Conservation (phyloP, 37 sponge, comb jelly and placozoan species). For the Hormiphora californensis region DNA sequence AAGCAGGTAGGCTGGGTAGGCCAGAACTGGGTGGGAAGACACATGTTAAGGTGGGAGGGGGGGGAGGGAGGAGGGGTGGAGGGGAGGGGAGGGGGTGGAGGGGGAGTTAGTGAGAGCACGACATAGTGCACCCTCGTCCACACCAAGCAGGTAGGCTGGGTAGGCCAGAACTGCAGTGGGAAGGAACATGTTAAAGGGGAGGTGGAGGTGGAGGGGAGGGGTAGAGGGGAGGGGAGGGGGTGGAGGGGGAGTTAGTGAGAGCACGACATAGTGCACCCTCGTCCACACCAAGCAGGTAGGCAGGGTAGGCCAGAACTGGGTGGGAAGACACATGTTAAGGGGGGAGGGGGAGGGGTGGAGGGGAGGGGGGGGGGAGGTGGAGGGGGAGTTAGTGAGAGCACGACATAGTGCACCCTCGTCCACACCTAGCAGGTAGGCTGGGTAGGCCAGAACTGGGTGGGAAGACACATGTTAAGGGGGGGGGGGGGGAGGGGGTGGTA, state of each 20-base stretch:
- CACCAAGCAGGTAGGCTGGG: conserved; percentile 83
- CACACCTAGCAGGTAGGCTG: conserved; percentile 82
- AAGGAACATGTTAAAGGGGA: no score
- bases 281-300: conserved; percentile 80
- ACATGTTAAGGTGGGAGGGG: background rate
- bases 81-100: background rate
- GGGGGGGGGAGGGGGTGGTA: no score
- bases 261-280: conserved; percentile 58
- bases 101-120: background rate
- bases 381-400: conserved; percentile 47
- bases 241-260: conserved; percentile 50
- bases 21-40: background rate
- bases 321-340: no score
- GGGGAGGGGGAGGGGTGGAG: no score
- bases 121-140: conserved; percentile 65
- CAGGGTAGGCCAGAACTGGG: conserved; percentile 88
- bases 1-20: conserved; percentile 56
- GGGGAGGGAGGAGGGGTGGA: background rate
- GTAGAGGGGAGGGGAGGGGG: no score
- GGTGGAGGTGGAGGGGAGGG: no score
- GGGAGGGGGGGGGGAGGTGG: no score
- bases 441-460: conserved; percentile 81
- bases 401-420: conserved; percentile 60
- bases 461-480: no score
- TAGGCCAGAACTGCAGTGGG: conserved; percentile 79